These are phyloP conservation scores for Flexamia atlantica DNA, from an alignment of 2,888 invertebrate species.

Conservation along the genomic window DNA sequence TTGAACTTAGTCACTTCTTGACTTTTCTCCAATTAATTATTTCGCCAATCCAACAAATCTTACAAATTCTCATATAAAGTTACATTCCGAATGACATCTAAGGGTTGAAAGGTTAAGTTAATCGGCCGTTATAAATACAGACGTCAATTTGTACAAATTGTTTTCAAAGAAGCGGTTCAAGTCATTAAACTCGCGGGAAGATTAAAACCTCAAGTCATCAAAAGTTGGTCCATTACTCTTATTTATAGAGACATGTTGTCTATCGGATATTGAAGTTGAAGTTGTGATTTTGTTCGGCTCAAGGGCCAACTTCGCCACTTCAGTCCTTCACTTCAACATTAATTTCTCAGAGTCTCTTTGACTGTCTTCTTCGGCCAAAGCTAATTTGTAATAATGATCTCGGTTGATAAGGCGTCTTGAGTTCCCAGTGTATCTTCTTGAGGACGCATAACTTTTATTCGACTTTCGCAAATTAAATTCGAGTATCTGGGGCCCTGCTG, in stretches of 20 bases:
- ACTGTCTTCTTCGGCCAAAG: conserved; percentile 9
- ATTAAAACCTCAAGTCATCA: conserved; percentile 23
- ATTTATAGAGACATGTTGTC: conserved; percentile 24
- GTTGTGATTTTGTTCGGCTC: conserved; percentile 26
- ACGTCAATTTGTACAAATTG: conserved; percentile 48
- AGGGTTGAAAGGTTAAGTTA: conserved; percentile 19
- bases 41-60: not conserved
- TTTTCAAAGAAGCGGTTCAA: conserved; percentile 39
- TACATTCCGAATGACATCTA: not conserved
- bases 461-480: too few relatives aligned
- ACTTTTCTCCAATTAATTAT: not conserved
- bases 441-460: too few relatives aligned
- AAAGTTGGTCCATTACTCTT: conserved; percentile 32
- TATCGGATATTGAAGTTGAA: conserved; percentile 13
- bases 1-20: not conserved
- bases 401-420: not conserved
- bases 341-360: conserved; percentile 22
- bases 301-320: conserved; percentile 36
- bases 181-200: conserved; percentile 40
- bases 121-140: not conserved
- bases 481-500: too few relatives aligned
- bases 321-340: not conserved
- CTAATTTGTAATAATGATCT: conserved; percentile 39
- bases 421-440: not conserved
- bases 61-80: not conserved